Base-by-base conservation (phyloP, 35 echinoderm and acorn worm genomes). In the Eucidaris tribuloides region DNA sequence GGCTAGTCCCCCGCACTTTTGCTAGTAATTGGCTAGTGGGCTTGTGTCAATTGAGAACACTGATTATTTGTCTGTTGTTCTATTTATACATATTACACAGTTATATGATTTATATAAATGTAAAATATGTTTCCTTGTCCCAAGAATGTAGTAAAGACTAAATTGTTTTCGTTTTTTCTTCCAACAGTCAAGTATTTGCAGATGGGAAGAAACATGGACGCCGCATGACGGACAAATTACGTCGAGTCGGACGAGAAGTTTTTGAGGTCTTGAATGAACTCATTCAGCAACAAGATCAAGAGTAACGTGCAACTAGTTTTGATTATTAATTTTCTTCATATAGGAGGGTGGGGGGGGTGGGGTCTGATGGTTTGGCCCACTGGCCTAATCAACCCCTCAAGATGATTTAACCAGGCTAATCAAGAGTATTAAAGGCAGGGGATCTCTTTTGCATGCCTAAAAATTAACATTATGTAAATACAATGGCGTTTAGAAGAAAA, bases 251-350 rank as follows among this genome's bases (percentile, higher is more conserved):
- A 32, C 85, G 71, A 44, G 93, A 96, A 58, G 85, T 96, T 3
- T 96, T 96, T 84, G 83, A 91, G 15, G 55, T 71, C 18, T 83
- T 96, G 81, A 83, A 74, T 71, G 70, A 87, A 9, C 28, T 96
- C 32, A 46, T 85, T 6, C 25, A 66, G 59, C n/a, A 43, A 34
- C 77, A 83, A 78, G 54, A 61, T 28, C 37, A 56, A 31, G 85
- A 76, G 74, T 80, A 42, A 79, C 74, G 3, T 46, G 13, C 45
- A 52, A 34, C 11, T 2, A 45, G 32, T 76, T 76, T 5, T 38
- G 33, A 76, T n/a, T n/a, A n/a, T n/a, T n/a, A n/a, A n/a, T n/a
- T n/a, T n/a, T n/a, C n/a, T n/a, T n/a, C 6, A 76, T 38, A 7
- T 76, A 76, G 39, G 68, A 31, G 42, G 23, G 5, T 34, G 5